Evolutionary conservation across 2,888 invertebrate genomes (phyloP), one percentile per base, ranked within the genome.

Genomic region (Lomographa bimaculata): DNA sequence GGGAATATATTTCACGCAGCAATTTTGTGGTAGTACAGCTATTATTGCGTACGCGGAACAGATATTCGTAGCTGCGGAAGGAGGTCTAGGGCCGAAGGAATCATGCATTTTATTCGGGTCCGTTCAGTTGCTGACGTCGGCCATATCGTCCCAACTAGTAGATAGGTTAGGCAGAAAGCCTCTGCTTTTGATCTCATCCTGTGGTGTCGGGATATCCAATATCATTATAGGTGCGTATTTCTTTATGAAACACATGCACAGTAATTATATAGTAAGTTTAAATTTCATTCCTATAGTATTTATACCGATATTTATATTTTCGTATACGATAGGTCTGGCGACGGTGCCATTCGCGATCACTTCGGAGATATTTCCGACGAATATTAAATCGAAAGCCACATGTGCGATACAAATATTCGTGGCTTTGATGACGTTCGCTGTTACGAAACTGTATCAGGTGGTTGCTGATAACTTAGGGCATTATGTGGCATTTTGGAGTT

Each of bases 301-400:
- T 57, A 83, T 92, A 60, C 90, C 91, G 14, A 79, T 90, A 47
- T 92, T 91, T 77, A 91, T 92, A 75, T 90, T 91, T 54, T 90
- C 91, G 18, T 92, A 92, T 41, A 91, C 91, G 1, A 81, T 92
- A 61, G 92, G 92, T 7, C 84, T 92, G 64, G 92, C 92, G 0
- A 92, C 92, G 1, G 84, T 92, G 52, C 92, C 92, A 12, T 92
- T 92, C 61, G 90, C 92, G 20, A 89, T 92, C 29, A 90, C 92
- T 21, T 91, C 91, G 1, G 93, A 93, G 73, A 84, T 93, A 62
- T 92, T 94, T 66, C 91, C 94, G 21, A 80, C 91, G 1, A 86
- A 91, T 53, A 92, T 91, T 9, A 91, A 93, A 59, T 92, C 93
- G 0, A 86, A 91, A 43, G 92, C 93, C 0, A 91, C 92, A 12